phyloP scores from a whole-genome alignment of 2,888 invertebrate species.

The Apamea anceps region DNA sequence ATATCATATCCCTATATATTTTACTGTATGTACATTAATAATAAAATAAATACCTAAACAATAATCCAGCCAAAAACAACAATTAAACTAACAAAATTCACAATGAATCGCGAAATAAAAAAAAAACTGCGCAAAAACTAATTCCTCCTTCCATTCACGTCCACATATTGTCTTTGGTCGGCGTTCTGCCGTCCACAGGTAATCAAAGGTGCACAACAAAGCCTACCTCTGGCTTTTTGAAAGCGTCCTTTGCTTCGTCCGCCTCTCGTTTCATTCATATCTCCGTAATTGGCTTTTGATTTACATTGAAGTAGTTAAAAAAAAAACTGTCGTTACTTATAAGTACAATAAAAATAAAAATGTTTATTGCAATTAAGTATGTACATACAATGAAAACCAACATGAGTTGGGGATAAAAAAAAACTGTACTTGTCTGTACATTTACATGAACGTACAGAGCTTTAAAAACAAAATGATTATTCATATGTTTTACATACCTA shows the following conservation, averaged over 20 bases:
- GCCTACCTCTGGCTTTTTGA: slow-evolving; percentile 85
- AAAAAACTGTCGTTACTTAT: slow-evolving; percentile 5
- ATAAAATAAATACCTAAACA: no score
- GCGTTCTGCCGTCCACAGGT: slow-evolving; percentile 76
- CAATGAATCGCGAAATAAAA: slow-evolving; percentile 53
- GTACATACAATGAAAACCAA: no score
- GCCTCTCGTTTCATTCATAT: slow-evolving; percentile 80
- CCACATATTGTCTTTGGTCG: slow-evolving; percentile 76
- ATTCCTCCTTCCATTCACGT: slow-evolving; percentile 71
- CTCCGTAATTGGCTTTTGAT: slow-evolving; percentile 88
- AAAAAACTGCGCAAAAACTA: slow-evolving; percentile 67
- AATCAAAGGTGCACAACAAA: slow-evolving; percentile 89
- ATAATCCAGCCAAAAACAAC: slow-evolving; percentile 14
- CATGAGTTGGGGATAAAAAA: no score
- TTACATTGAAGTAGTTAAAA: slow-evolving; percentile 72
- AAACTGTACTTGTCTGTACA: not conserved
- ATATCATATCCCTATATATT: no score
- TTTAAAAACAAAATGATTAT: not conserved
- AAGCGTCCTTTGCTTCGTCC: slow-evolving; percentile 77
- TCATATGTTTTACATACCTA: no score
- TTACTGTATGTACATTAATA: no score
- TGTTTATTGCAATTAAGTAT: no score
- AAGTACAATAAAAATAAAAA: no score
- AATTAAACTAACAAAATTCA: slow-evolving; percentile 57
- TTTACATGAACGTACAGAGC: not conserved